Evolutionary conservation across 2,888 invertebrate genomes (phyloP).

Genomic region (Harpalus rubripes): DNA sequence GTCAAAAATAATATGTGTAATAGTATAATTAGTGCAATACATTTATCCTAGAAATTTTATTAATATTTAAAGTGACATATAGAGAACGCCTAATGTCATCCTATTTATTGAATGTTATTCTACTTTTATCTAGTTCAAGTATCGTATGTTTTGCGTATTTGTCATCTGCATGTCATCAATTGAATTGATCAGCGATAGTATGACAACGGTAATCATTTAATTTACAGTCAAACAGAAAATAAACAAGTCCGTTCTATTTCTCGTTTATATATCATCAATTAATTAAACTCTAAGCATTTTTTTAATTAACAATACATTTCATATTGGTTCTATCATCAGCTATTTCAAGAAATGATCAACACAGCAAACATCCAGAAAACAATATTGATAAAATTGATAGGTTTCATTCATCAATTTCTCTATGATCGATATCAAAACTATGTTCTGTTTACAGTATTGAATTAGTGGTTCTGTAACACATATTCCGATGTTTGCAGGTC

Average conservation of each 20-base stretch:
- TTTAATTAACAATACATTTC: conserved; percentile 59
- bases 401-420: conserved; percentile 30
- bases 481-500: conserved; percentile 61
- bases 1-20: no score
- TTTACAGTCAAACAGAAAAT: conserved; percentile 41
- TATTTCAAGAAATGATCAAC: conserved; percentile 65
- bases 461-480: conserved; percentile 61
- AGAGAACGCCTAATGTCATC: no score
- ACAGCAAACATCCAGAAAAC: conserved; percentile 49
- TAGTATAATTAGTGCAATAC: no score
- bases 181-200: conserved; percentile 5
- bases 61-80: no score
- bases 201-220: conserved; percentile 40
- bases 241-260: conserved; percentile 28
- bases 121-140: background rate
- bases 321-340: conserved; percentile 59
- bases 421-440: conserved; percentile 43
- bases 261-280: conserved; percentile 56
- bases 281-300: conserved; percentile 52
- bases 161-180: background rate
- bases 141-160: background rate
- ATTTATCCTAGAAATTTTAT: no score
- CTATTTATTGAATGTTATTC: no score
- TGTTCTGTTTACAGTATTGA: conserved; percentile 62
- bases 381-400: conserved; percentile 47